phyloP scores from a whole-genome alignment of 2,113 vertebrate species.

The Sminthopsis crassicaudata region DNA sequence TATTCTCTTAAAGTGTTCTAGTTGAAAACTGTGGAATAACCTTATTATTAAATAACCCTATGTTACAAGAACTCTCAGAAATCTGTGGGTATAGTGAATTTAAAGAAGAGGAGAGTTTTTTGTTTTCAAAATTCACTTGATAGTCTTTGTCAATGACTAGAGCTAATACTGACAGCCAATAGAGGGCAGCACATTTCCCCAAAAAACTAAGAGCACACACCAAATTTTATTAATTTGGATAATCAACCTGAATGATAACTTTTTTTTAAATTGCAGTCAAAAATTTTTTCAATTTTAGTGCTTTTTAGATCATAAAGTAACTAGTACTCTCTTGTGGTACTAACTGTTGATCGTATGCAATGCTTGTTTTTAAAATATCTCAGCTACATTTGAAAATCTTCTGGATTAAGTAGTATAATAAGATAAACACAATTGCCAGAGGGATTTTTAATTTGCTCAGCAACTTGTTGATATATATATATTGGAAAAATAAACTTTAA shows the following conservation, averaged over 20 bases:
- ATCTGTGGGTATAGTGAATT: constrained; percentile 7
- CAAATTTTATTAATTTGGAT: constrained; percentile 33
- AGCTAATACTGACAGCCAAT: constrained; percentile 13
- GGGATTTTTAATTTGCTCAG: background rate
- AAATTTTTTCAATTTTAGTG: background rate
- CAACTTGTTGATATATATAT: background rate
- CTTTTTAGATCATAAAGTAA: background rate
- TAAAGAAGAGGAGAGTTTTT: constrained; percentile 8
- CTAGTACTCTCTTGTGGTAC: background rate
- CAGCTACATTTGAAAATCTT: background rate
- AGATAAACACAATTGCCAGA: background rate
- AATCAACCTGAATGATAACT: background rate
- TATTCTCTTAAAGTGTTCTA: background rate
- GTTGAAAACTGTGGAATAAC: constrained; percentile 35
- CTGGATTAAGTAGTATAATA: background rate
- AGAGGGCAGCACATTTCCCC: constrained; percentile 36
- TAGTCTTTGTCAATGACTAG: background rate
- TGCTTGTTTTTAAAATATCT: background rate
- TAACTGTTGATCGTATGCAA: background rate
- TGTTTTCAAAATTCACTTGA: background rate
- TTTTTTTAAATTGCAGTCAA: background rate
- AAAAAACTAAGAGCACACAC: background rate
- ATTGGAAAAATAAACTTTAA: background rate
- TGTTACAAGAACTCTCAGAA: constrained; percentile 24
- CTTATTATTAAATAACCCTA: background rate